Evolutionary conservation across 2,113 vertebrate species (phyloP).

Genomic region (Podilymbus podiceps): DNA sequence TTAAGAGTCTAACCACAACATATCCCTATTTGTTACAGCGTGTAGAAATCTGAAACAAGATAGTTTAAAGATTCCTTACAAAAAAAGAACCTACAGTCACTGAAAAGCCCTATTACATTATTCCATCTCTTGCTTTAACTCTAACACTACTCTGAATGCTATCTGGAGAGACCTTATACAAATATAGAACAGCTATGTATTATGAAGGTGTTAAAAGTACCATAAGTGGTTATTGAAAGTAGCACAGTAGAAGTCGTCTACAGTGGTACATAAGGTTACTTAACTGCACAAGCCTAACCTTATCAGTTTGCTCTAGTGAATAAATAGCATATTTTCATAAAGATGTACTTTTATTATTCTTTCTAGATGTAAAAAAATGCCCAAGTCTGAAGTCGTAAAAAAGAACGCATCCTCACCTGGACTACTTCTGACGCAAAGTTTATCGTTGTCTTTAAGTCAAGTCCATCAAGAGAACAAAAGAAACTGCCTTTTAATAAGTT

Average conservation of each 20-base stretch:
- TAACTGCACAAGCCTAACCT: background rate
- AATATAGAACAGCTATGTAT: background rate
- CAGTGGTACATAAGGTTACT: background rate
- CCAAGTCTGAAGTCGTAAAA: background rate
- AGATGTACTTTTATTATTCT: background rate
- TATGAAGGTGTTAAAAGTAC: background rate
- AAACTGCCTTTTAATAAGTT: background rate
- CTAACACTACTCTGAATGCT: background rate
- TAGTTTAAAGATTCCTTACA: background rate
- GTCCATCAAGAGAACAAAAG: background rate
- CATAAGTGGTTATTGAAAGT: background rate
- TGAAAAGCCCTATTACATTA: background rate
- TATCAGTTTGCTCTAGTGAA: background rate
- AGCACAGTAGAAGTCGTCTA: background rate
- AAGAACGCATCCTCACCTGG: background rate
- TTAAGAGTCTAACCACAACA: background rate
- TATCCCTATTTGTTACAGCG: background rate
- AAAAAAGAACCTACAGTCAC: background rate
- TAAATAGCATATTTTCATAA: background rate
- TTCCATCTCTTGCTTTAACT: background rate
- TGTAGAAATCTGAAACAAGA: background rate
- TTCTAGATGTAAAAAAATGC: background rate
- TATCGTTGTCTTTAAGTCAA: background rate
- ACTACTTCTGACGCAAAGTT: background rate
- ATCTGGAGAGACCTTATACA: background rate